These are phyloP conservation scores for Drosophila neonasuta DNA, from an alignment of 2,888 invertebrate species.

Conservation along the genomic window DNA sequence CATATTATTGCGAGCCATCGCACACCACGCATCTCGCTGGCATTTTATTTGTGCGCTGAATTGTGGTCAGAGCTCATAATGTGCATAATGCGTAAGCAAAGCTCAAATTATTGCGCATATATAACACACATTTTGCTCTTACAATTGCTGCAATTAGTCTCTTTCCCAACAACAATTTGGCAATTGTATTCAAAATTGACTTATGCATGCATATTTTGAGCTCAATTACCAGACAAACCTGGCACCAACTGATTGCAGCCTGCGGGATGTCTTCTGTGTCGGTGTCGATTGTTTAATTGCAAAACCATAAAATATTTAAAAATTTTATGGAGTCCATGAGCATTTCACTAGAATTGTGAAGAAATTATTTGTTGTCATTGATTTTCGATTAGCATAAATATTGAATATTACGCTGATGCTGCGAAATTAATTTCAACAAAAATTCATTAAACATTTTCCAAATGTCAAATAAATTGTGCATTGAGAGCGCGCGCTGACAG, in stretches of 20 bases:
- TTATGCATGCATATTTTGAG: conserved; percentile 3
- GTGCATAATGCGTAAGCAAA: conserved; percentile 54
- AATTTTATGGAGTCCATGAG: conserved; percentile 1
- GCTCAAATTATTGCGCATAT: conserved; percentile 36
- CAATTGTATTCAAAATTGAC: conserved; percentile 3
- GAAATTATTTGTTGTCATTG: conserved; percentile 34
- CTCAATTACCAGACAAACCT: conserved; percentile 14
- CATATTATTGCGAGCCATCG: conserved; percentile 27
- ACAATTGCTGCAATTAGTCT: not conserved
- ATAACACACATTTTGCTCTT: conserved; percentile 30
- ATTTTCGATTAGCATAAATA: conserved; percentile 60
- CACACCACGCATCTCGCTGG: not conserved
- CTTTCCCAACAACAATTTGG: not conserved
- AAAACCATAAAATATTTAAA: conserved; percentile 18
- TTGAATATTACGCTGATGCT: conserved; percentile 48
- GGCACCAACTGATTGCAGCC: not conserved
- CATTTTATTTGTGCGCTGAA: conserved; percentile 23
- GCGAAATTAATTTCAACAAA: conserved; percentile 34
- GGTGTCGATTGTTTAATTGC: conserved; percentile 1
- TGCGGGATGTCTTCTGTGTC: not conserved
- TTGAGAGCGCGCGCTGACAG: conserved; percentile 18
- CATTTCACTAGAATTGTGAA: not conserved
- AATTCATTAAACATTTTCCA: conserved; percentile 43
- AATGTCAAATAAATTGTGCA: conserved; percentile 14
- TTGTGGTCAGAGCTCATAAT: conserved; percentile 36